Percentiles rank a stretch among this genome's conserved stretches.
Evolutionary conservation across 1,140 invertebrate species (phyloP).

Genomic region (Megalopta genalis): DNA sequence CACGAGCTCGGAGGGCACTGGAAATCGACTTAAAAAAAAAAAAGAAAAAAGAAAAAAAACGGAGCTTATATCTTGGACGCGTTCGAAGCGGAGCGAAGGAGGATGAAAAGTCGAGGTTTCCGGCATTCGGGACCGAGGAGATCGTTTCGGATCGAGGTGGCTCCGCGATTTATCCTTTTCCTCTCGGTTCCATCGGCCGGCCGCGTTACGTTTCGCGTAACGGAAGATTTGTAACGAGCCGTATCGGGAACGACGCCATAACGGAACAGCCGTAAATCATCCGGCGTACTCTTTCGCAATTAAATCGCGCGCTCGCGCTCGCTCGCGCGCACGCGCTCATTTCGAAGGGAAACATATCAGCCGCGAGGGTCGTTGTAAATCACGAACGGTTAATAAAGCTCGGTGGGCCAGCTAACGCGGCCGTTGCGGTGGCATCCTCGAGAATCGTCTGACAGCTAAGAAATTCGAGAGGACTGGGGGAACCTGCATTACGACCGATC

Average conservation of each 20-base stretch:
- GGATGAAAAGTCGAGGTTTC: too few species aligned
- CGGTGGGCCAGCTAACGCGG: background rate
- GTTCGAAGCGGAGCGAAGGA: too few species aligned
- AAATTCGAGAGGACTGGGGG: constrained; percentile 35
- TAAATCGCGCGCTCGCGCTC: constrained; percentile 54
- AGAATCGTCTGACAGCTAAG: constrained; percentile 26
- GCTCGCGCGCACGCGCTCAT: constrained; percentile 42
- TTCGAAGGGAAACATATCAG: constrained; percentile 59
- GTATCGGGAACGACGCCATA: constrained; percentile 55
- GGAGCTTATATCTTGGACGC: too few species aligned
- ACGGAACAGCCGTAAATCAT: constrained; percentile 60
- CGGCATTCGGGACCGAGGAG: too few species aligned
- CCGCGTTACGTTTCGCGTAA: constrained; percentile 37
- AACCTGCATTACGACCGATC: constrained; percentile 18
- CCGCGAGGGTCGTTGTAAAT: constrained; percentile 57
- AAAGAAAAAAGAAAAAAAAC: too few species aligned
- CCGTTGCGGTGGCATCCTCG: background rate
- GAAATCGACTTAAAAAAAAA: too few species aligned
- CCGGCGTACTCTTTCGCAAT: constrained; percentile 60
- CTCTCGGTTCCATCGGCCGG: background rate
- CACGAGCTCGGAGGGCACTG: too few species aligned
- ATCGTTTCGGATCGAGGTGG: too few species aligned
- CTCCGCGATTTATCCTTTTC: background rate
- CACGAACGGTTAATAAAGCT: constrained; percentile 61
- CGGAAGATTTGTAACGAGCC: constrained; percentile 54